Evolutionary conservation across 2,888 invertebrate genomes (phyloP).

Genomic region (Pandemis cinnamomeana): DNA sequence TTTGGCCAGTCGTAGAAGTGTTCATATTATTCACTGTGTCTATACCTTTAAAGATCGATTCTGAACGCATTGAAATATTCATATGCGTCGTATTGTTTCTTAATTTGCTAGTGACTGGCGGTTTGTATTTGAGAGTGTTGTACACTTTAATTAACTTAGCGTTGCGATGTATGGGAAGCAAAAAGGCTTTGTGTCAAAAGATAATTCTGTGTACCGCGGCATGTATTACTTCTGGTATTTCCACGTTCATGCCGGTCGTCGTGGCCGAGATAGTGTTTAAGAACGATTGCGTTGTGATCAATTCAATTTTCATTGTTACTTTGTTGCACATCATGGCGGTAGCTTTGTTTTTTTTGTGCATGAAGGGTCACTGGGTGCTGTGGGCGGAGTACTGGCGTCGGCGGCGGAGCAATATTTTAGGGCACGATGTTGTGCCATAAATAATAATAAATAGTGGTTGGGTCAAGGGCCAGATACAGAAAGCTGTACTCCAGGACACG

Average conservation of each 20-base stretch:
- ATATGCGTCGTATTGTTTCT: constrained; percentile 24
- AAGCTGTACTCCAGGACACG: background rate
- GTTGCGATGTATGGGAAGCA: constrained; percentile 14
- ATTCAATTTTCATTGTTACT: constrained; percentile 28
- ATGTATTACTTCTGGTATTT: constrained; percentile 28
- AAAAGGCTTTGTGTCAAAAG: constrained; percentile 34
- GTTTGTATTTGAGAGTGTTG: constrained; percentile 28
- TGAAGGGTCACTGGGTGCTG: constrained; percentile 22
- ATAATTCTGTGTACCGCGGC: constrained; percentile 31
- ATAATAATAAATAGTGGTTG: too few species aligned
- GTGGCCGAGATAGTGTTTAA: constrained; percentile 28
- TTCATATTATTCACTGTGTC: constrained; percentile 20
- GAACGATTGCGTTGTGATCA: constrained; percentile 25
- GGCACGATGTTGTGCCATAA: background rate
- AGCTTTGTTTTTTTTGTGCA: constrained; percentile 25
- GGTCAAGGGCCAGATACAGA: too few species aligned
- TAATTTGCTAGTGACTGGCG: constrained; percentile 19
- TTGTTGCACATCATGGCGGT: constrained; percentile 26
- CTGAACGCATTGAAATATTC: constrained; percentile 13
- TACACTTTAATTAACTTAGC: constrained; percentile 29
- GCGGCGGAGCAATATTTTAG: constrained; percentile 4
- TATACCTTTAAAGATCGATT: constrained; percentile 26
- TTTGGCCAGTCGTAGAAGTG: constrained; percentile 28
- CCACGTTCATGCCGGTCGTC: constrained; percentile 33
- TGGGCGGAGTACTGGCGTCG: constrained; percentile 33